phyloP scores from a whole-genome alignment of 2,888 invertebrate species.

The Aspidapion aeneum region DNA sequence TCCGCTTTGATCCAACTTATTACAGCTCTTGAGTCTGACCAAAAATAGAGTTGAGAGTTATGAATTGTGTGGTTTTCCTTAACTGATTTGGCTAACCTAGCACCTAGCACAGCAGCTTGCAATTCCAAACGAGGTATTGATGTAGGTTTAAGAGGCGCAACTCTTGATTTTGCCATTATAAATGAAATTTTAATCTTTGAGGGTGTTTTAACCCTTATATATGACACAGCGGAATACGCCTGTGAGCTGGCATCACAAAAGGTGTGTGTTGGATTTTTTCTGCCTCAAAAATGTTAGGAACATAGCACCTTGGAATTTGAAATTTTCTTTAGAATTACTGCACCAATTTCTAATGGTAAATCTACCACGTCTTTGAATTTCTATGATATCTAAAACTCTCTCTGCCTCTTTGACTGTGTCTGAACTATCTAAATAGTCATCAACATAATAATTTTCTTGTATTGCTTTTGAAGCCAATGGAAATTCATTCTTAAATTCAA shows the following conservation, averaged over 20 bases:
- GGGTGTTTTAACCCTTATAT: neutral
- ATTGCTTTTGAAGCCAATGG: no score
- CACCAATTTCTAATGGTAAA: no score
- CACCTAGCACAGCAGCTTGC: neutral
- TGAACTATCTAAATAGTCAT: no score
- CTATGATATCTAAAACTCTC: no score
- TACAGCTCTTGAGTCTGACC: neutral
- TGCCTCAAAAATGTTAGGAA: neutral
- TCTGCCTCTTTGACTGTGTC: no score
- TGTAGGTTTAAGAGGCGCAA: neutral
- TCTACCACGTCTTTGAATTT: no score
- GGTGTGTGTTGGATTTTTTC: neutral
- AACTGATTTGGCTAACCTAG: neutral
- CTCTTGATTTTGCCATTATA: neutral
- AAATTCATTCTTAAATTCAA: no score
- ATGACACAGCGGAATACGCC: neutral
- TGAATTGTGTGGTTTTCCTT: neutral
- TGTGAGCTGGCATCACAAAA: no score
- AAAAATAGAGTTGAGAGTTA: neutral
- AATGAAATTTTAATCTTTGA: neutral
- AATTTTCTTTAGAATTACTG: no score
- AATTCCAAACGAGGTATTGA: neutral
- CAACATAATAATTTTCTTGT: no score
- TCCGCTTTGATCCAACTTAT: neutral
- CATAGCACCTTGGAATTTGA: neutral